Evolutionary conservation across 2,113 vertebrate species (phyloP), one percentile per base, ranked within the genome.

Genomic region (Mustela lutreola): DNA sequence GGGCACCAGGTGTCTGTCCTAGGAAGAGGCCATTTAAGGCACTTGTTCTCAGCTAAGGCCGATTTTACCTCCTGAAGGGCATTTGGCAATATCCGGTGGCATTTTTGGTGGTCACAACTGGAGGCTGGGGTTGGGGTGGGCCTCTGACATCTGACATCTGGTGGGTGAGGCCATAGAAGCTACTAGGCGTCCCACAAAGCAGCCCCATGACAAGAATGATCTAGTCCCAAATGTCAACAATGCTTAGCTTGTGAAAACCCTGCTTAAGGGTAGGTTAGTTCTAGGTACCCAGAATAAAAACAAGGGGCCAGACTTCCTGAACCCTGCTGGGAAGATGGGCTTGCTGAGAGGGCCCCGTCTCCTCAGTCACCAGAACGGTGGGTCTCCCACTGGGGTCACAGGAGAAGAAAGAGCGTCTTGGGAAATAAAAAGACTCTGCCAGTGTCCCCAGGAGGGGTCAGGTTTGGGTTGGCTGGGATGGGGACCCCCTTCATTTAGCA

Each of bases 161-260:
- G 2, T 5, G 24, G 45, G 14, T 24, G 33, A 81, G 93, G n/a
- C 26, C 73, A 65, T 24, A 24, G 45, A 19, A 26, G 11, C 71
- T 10, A 18, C 39, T 24, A 21, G 16, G 6, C 16, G 9, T 0
- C 24, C 14, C 0, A 1, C 48, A 6, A 7, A 0, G 0, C 39
- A 1, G 22, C 8, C 84, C 11, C 36, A 16, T 6, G 0, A 1
- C n/a, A 18, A 24, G 60, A 45, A 28, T 53, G 2, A 10, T 15
- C n/a, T 2, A 0, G 56, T 26, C 36, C 78, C 12, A 21, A 31
- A 33, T 39, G n/a, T 26, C 53, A 19, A 4, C 6, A 4, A 7
- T 16, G 18, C 82, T 1, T 0, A 48, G 31, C 33, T 1, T 10
- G 8, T 36, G 58, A 42, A 28, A 10, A 11, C 28, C 62, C 53